Base-by-base conservation (phyloP, 2,888 invertebrate species). In the Odontomyia ornata region DNA sequence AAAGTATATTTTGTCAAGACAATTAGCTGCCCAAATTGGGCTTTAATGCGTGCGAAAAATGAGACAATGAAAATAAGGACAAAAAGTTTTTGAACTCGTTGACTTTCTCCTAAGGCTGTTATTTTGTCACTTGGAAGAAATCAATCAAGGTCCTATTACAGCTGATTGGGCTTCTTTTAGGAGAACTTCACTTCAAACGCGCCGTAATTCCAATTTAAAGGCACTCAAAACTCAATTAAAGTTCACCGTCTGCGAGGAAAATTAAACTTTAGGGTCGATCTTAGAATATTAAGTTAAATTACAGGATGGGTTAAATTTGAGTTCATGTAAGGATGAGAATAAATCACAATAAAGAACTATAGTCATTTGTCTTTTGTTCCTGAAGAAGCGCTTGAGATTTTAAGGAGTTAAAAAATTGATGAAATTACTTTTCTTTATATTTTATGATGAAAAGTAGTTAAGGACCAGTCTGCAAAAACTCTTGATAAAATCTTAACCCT, bases 401-500 rank as follows among this genome's bases (percentile, higher is more conserved):
- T n/a, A n/a, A n/a, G n/a, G n/a, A n/a, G 36, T 9, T 4, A 52
- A 15, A 52, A 52, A 52, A 18, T 52, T 52, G 15, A 52, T 52
- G 7, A 60, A 60, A 60, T 25, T 60, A 13, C 23, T 5, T 7
- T 18, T 23, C 57, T 3, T 13, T 9, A 21, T 18, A 3, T 13
- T 23, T 7, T 5, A 60, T 23, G 21, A 60, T 4, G 4, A 9
- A 18, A 60, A 21, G 23, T 3, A 60, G n/a, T 5, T 25, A 7
- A 60, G 18, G 21, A 60, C 7, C 23, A 21, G 28, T n/a, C 7
- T 28, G n/a, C 7, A 30, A 64, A 64, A 30, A 28, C 64, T 27
- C 36, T 9, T 64, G 64, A 64, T 64, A 30, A 27, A n/a, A 64
- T 64, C 30, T 30, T 21, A 64, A 64, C 64, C 28, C 30, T 4